Conservation (phyloP, 2,888 invertebrate species). For the Odontomyia ornata region DNA sequence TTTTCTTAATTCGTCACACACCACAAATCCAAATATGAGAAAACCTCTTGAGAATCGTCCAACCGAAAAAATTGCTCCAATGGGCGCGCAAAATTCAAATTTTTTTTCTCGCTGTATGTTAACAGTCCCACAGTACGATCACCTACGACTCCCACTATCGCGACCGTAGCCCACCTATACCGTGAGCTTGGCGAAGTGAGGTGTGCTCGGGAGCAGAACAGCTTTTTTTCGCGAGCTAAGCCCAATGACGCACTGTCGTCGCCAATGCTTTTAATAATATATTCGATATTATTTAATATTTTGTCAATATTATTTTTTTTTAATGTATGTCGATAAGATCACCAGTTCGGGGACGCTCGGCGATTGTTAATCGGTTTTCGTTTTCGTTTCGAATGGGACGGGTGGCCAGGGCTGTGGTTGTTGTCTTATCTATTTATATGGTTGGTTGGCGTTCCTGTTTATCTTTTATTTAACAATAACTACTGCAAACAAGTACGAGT, state of each 20-base stretch:
- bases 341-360: not conserved
- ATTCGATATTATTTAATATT: constrained; percentile 18
- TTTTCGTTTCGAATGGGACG: constrained; percentile 1
- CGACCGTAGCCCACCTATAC: constrained; percentile 3
- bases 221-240: not conserved
- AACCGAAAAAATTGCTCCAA: not conserved
- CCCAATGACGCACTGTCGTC: constrained; percentile 4
- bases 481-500: not conserved
- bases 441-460: not conserved
- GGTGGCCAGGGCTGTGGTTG: constrained; percentile 3
- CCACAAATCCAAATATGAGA: constrained; percentile 26
- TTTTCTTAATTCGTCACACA: constrained; percentile 17
- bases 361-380: constrained; percentile 1
- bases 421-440: not conserved
- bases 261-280: not conserved
- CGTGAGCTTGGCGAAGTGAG: not conserved
- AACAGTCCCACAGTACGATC: not conserved
- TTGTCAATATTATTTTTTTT: constrained; percentile 18
- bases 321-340: not conserved
- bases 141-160: constrained; percentile 12
- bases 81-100: not conserved
- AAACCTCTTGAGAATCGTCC: not conserved
- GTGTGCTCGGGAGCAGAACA: not conserved
- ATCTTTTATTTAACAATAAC: not conserved
- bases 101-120: not conserved